Evolutionary conservation across 1,140 invertebrate genomes (phyloP).

Genomic region (Maconellicoccus hirsutus): DNA sequence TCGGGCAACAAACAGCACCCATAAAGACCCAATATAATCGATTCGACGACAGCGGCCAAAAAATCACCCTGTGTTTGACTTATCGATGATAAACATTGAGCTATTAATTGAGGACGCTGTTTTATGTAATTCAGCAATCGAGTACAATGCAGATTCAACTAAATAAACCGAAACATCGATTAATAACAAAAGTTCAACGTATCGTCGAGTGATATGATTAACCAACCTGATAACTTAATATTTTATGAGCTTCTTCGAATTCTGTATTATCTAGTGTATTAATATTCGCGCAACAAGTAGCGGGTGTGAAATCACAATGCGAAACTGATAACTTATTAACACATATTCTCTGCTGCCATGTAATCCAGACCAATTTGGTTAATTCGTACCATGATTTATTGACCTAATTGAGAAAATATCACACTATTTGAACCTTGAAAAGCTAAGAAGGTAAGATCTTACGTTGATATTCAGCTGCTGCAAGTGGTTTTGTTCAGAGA

Average conservation of each 20-base stretch:
- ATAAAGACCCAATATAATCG: conserved; percentile 70
- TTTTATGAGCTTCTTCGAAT: conserved; percentile 81
- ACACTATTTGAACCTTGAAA: no score
- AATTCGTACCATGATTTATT: conserved; percentile 47
- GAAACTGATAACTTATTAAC: conserved; percentile 67
- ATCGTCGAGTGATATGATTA: neutral
- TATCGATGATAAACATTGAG: conserved; percentile 63
- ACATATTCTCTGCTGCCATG: conserved; percentile 73
- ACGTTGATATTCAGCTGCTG: conserved; percentile 60
- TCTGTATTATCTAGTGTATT: conserved; percentile 62
- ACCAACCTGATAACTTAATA: conserved; percentile 59
- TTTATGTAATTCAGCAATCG: conserved; percentile 67
- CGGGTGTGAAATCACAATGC: conserved; percentile 56
- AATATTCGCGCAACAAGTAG: conserved; percentile 60
- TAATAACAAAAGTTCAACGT: neutral
- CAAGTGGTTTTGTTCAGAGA: conserved; percentile 56
- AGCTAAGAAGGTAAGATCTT: no score
- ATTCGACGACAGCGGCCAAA: conserved; percentile 54
- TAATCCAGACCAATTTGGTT: conserved; percentile 76
- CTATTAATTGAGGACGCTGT: conserved; percentile 66
- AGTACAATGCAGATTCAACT: conserved; percentile 62
- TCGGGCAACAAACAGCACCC: conserved; percentile 65
- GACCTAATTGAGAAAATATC: conserved; percentile 38
- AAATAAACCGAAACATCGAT: conserved; percentile 31
- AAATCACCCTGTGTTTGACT: conserved; percentile 51